These are phyloP conservation scores for Protobothrops flavoviridis DNA, from an alignment of 2,113 vertebrate species.

Conservation along the genomic window DNA sequence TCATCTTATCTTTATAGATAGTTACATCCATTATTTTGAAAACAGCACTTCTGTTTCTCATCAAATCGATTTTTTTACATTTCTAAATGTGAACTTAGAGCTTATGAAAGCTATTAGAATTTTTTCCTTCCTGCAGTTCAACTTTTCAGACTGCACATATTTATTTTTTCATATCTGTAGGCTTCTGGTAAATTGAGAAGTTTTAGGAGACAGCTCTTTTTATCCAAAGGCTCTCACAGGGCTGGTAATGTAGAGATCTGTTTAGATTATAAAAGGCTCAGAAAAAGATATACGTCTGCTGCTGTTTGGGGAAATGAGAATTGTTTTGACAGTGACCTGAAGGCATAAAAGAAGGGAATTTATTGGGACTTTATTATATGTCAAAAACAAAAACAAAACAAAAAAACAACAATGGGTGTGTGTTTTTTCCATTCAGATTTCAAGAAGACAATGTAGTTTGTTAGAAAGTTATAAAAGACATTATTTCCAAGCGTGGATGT, in stretches of 20 bases:
- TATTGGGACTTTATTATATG: conserved; percentile 18
- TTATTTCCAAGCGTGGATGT: conserved; percentile 30
- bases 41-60: conserved; percentile 47
- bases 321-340: conserved; percentile 38
- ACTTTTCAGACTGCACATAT: conserved; percentile 62
- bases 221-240: conserved; percentile 57
- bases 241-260: conserved; percentile 61
- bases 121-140: conserved; percentile 61
- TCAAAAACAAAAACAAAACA: conserved; percentile 15
- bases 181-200: conserved; percentile 70
- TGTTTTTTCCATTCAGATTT: conserved; percentile 19
- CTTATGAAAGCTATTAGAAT: conserved; percentile 53
- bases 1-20: conserved; percentile 35
- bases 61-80: conserved; percentile 47
- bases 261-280: conserved; percentile 56
- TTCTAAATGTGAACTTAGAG: conserved; percentile 53
- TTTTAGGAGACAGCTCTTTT: conserved; percentile 66
- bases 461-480: conserved; percentile 46
- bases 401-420: not conserved
- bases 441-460: conserved; percentile 50
- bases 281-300: conserved; percentile 51
- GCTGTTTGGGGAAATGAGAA: conserved; percentile 49
- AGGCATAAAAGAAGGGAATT: conserved; percentile 12
- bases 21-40: conserved; percentile 43
- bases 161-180: conserved; percentile 68